A percentile compares a stretch with the other conserved stretches of the same genome.
These are phyloP conservation scores for Schizopygopsis malacanthus DNA, from an alignment of 2,797 vertebrate genomes.

Conservation along the genomic window DNA sequence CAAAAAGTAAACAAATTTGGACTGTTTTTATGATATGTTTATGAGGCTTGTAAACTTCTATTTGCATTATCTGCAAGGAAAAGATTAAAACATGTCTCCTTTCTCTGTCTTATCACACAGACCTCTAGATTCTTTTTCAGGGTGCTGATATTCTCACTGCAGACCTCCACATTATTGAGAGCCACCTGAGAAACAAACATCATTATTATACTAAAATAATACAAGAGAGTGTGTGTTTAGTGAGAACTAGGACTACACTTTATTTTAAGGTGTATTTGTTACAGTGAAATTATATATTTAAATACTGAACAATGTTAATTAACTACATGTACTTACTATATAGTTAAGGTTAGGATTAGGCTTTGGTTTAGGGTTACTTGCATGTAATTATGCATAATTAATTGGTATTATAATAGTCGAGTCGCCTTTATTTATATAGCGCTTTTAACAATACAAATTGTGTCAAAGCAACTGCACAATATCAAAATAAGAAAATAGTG, in stretches of 20 bases:
- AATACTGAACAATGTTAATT: too few relatives aligned
- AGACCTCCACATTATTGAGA: constrained; percentile 95
- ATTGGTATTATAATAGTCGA: too few relatives aligned
- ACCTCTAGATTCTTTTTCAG: constrained; percentile 97
- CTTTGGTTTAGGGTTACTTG: too few relatives aligned
- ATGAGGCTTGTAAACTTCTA: background rate
- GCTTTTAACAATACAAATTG: too few relatives aligned
- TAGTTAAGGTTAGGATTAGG: too few relatives aligned
- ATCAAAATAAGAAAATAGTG: too few relatives aligned
- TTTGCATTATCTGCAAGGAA: background rate
- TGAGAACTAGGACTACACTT: background rate
- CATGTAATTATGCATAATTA: too few relatives aligned
- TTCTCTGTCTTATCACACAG: background rate
- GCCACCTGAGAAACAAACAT: constrained; percentile 83
- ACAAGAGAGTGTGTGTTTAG: background rate
- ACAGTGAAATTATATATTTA: too few relatives aligned
- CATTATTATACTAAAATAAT: background rate
- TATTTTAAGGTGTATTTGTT: too few relatives aligned
- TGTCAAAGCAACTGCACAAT: too few relatives aligned
- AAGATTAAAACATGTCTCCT: background rate
- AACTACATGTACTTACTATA: too few relatives aligned
- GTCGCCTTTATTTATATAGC: too few relatives aligned
- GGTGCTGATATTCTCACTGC: constrained; percentile 96
- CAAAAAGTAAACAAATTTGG: background rate
- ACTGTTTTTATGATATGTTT: background rate